phyloP scores from a whole-genome alignment of 2,797 vertebrate genomes.

The Sebastes taczanowskii region DNA sequence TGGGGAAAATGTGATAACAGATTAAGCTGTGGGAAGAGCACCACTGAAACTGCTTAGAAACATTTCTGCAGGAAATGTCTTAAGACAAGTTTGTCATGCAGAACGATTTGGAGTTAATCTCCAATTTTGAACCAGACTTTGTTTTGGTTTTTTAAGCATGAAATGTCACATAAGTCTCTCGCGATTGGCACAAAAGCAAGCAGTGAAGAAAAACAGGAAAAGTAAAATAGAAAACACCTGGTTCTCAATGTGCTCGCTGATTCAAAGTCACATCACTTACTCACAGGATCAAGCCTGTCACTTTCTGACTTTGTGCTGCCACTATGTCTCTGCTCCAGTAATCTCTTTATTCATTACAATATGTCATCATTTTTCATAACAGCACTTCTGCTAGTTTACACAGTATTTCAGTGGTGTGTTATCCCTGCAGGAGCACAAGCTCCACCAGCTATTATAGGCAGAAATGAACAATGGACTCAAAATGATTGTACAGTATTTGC shows the following conservation, averaged over 20 bases:
- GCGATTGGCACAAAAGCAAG: constrained; percentile 16
- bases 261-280: constrained; percentile 62
- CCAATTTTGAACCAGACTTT: constrained; percentile 20
- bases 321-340: neutral
- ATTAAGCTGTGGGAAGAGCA: neutral
- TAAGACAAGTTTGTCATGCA: constrained; percentile 27
- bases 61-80: constrained; percentile 26
- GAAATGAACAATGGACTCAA: constrained; percentile 5
- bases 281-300: constrained; percentile 25
- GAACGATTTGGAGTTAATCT: constrained; percentile 10
- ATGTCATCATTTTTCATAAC: neutral
- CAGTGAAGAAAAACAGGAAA: constrained; percentile 51
- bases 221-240: constrained; percentile 70
- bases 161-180: constrained; percentile 27
- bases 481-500: constrained; percentile 5
- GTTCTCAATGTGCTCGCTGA: constrained; percentile 43
- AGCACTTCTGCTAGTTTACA: neutral
- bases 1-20: constrained; percentile 39
- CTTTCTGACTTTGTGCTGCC: constrained; percentile 1
- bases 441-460: neutral
- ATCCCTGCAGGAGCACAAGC: neutral
- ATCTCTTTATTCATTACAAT: neutral
- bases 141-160: neutral
- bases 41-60: neutral
- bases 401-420: neutral